Percentiles rank a stretch among this genome's conserved stretches.
Conservation (phyloP, 2,113 vertebrate species). For the Sinocyclocheilus anshuiensis region DNA sequence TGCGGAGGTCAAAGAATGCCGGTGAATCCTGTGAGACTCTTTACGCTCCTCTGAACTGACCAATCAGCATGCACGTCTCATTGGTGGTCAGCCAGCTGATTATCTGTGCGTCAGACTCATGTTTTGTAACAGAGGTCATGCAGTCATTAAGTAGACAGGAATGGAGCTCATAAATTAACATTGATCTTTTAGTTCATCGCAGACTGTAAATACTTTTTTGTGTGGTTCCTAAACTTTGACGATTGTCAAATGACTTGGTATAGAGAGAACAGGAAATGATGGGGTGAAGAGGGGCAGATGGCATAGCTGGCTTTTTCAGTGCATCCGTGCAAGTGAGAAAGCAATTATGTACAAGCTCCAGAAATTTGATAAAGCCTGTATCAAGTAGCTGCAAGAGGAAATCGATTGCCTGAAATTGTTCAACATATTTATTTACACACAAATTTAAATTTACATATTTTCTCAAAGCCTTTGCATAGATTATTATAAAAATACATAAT, state of each 20-base stretch:
- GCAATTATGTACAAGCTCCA: not conserved
- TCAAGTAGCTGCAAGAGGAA: conserved; percentile 1
- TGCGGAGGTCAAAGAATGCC: conserved; percentile 30
- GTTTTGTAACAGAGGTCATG: conserved; percentile 14
- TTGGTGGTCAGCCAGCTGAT: not conserved
- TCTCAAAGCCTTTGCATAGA: not conserved
- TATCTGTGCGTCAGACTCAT: not conserved
- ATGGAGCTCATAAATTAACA: not conserved
- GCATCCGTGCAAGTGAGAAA: not conserved
- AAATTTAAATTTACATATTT: not conserved
- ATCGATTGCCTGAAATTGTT: not conserved
- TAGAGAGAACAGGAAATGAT: not conserved
- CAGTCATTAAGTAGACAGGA: not conserved
- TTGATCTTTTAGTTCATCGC: not conserved
- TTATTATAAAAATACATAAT: not conserved
- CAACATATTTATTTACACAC: not conserved
- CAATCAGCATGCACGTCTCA: conserved; percentile 4
- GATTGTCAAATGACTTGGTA: not conserved
- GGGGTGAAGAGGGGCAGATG: not conserved
- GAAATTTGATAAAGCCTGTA: not conserved
- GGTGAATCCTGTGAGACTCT: conserved; percentile 10
- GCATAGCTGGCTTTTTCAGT: not conserved
- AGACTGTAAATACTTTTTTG: not conserved
- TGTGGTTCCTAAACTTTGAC: not conserved
- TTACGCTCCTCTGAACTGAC: not conserved